Conservation (phyloP, 1,140 invertebrate species). For the Oncopodura yosiiana region DNA sequence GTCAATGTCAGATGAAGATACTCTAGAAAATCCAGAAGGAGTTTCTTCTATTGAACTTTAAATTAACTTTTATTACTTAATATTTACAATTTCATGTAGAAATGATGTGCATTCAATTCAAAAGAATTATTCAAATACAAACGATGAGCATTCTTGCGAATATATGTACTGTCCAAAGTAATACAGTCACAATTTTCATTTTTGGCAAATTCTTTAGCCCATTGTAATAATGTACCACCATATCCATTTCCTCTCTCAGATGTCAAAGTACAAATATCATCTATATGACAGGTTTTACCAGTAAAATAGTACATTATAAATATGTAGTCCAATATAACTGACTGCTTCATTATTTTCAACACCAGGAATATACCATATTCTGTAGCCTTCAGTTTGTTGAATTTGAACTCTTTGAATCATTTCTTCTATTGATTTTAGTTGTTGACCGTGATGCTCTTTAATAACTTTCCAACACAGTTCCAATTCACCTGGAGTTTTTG, state of each 20-base stretch:
- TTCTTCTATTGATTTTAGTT: no score
- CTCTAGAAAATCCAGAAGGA: no score
- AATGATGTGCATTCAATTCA: neutral
- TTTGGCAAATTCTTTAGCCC: neutral
- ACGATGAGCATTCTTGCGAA: slow-evolving; percentile 14
- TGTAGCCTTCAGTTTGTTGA: neutral
- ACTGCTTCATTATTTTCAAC: neutral
- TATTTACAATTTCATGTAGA: no score
- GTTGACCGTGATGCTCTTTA: neutral
- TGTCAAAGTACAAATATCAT: slow-evolving; percentile 11
- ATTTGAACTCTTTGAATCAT: neutral
- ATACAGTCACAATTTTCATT: slow-evolving; percentile 11
- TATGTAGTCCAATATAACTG: neutral
- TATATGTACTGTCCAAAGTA: slow-evolving; percentile 11
- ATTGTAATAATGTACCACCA: slow-evolving; percentile 7
- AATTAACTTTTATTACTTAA: no score
- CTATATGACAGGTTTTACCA: slow-evolving; percentile 7
- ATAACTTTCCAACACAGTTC: slow-evolving; percentile 2
- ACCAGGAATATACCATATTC: neutral
- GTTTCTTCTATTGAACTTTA: no score
- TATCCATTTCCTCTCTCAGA: neutral
- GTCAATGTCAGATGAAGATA: no score
- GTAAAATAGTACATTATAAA: neutral
- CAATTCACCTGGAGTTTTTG: slow-evolving; percentile 4
- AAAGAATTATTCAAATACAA: slow-evolving; percentile 20